Base-by-base conservation (phyloP, 2,888 invertebrate species). In the Colletes collaris region DNA sequence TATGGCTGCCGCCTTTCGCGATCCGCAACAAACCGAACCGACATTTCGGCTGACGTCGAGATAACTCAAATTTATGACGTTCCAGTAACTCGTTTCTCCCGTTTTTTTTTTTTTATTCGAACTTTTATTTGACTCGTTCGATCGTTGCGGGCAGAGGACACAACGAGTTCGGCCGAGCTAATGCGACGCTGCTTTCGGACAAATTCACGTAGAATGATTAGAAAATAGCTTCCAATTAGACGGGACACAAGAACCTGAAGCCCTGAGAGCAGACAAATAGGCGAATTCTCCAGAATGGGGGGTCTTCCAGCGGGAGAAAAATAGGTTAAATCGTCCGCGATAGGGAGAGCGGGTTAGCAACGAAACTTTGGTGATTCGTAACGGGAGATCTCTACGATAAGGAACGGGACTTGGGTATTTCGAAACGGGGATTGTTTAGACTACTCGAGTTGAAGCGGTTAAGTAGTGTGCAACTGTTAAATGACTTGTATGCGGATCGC, bases 11-110 rank as follows among this genome's bases (percentile, higher is more conserved):
- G 11, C 13, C 40, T 27, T 2, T 44, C 8, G 49, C 37, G 46
- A 59, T 50, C 35, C 16, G 27, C 50, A 49, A 37, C 11, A 13
- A 6, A 4, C 44, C 46, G 56, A 66, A 4, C 44, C 46, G 56
- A 66, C 59, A 16, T 65, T n/a, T 49, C 68, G 53, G n/a, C 2
- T 58, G 13, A 49, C 59, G 64, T 69, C 68, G 27, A 60, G 77
- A 78, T 77, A 78, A 78, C 63, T 64, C 27, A 44, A 37, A 77
- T 78, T 78, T 78, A 78, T 77, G 78, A 78, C 78, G 27, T 7
- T 16, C 53, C 53, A 11, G 58, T 58, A 52, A 72, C 52, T 27
- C 27, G 27, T 7, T 5, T 50, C 11, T 19, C n/a, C n/a, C 37
- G n/a, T 46, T 74, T 52, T 58, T 52, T 59, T 19, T n/a, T n/a